Evolutionary conservation across 2,113 vertebrate genomes (phyloP).

Genomic region (Calyptommatus sinebrachiatus): DNA sequence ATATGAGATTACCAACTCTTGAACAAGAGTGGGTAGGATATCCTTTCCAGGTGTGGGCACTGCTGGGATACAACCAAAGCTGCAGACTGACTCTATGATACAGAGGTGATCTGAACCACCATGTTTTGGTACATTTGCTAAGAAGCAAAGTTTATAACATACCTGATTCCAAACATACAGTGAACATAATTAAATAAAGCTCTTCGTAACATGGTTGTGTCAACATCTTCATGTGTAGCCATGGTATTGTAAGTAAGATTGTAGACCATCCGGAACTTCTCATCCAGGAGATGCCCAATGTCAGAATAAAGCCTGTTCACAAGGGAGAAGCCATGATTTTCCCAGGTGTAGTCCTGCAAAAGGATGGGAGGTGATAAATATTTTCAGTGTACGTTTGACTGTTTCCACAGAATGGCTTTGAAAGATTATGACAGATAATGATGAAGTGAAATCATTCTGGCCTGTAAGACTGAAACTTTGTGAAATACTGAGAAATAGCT

Average conservation of each 20-base stretch:
- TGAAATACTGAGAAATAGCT: too few relatives aligned
- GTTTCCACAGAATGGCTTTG: background rate
- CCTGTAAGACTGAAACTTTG: background rate
- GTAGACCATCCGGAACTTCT: conserved; percentile 84
- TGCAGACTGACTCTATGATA: too few relatives aligned
- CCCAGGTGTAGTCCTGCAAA: conserved; percentile 83
- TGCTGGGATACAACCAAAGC: too few relatives aligned
- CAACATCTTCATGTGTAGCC: conserved; percentile 80
- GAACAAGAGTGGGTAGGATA: too few relatives aligned
- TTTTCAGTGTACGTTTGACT: background rate
- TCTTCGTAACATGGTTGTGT: conserved; percentile 79
- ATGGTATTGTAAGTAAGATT: conserved; percentile 84
- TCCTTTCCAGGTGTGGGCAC: too few relatives aligned
- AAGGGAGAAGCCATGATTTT: conserved; percentile 85
- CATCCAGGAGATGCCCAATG: conserved; percentile 82
- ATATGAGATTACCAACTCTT: too few relatives aligned
- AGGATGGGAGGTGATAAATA: conserved; percentile 31
- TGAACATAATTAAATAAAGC: conserved; percentile 87
- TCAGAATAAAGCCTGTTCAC: conserved; percentile 86
- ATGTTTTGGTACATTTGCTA: background rate
- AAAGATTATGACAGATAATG: background rate
- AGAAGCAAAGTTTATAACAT: conserved; percentile 13
- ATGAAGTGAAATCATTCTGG: background rate
- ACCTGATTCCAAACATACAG: conserved; percentile 90
- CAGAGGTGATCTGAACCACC: too few relatives aligned